Evolutionary conservation across 2,888 invertebrate species (phyloP), one percentile per base, ranked within the genome.

Genomic region (Chelonus formosanus): DNA sequence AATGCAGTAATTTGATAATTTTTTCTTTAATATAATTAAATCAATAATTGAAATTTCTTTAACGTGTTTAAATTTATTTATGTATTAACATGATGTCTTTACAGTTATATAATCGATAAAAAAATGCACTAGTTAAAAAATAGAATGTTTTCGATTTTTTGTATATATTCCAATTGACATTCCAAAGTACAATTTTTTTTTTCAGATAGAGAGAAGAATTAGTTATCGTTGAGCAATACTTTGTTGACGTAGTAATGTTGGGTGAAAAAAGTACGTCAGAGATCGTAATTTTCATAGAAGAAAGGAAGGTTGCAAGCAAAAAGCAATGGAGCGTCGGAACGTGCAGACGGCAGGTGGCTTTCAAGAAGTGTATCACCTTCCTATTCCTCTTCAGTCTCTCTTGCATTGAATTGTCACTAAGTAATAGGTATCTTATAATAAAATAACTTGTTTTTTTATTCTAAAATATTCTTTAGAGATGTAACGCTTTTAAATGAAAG

Each of bases 261-360:
- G 8, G 53, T 43, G 50, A 32, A 36, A 65, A 67, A 61, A 45
- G 31, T 70, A 61, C 65, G 35, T 60, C 55, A 10, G 47, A 52
- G 43, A 67, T 48, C 48, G 66, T 57, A 62, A 64, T 69, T 71
- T 71, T 70, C 36, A 56, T 58, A 53, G 8, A 54, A 61, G 47
- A 70, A 58, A 32, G 65, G 61, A 66, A 63, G 56, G 57, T 36
- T 48, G 35, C 3, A 54, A 59, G 54, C 31, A 61, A 68, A 68
- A 67, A 55, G 50, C 20, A 57, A 66, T 55, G 58, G 55, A 57
- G 65, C 67, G 65, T 65, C 68, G 68, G 70, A 70, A 70, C 71
- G 70, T 69, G 70, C 69, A 73, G 64, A 70, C 66, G 71, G 74
- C 74, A 74, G 74, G 73, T 72, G 73, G 63, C 65, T 67, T 57